Conservation (phyloP, 2,888 invertebrate species). For the Choristoneura rosaceana region DNA sequence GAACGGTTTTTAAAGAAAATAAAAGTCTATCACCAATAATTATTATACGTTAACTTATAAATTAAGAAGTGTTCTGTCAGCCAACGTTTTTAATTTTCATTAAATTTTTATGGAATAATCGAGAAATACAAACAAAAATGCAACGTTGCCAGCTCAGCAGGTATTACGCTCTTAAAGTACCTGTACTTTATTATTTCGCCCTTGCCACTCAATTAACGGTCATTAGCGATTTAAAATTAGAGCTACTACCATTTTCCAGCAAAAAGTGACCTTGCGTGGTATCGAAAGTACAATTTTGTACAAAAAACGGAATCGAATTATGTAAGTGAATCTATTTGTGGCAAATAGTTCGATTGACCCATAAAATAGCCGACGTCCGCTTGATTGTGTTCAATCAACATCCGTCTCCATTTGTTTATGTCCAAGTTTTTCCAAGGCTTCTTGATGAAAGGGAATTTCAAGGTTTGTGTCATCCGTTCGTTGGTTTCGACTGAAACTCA, state of each 20-base stretch:
- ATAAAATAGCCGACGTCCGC: slow-evolving; percentile 24
- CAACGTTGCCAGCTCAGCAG: too few relatives aligned
- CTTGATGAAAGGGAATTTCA: slow-evolving; percentile 11
- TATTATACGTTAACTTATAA: too few relatives aligned
- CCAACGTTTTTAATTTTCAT: too few relatives aligned
- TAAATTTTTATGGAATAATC: too few relatives aligned
- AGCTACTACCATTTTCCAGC: slow-evolving; percentile 5
- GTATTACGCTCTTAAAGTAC: too few relatives aligned
- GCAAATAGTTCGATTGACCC: slow-evolving; percentile 21
- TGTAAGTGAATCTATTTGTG: slow-evolving; percentile 38
- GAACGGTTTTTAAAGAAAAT: too few relatives aligned
- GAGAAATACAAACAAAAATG: too few relatives aligned
- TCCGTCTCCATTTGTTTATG: slow-evolving; percentile 17
- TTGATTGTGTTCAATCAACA: slow-evolving; percentile 25
- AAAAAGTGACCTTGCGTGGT: slow-evolving; percentile 34
- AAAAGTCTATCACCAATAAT: too few relatives aligned
- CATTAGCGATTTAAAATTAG: slow-evolving; percentile 35
- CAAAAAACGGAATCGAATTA: slow-evolving; percentile 35
- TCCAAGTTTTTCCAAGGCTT: slow-evolving; percentile 24
- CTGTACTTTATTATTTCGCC: slow-evolving; percentile 21
- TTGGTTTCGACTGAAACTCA: slow-evolving; percentile 22
- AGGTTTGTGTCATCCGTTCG: slow-evolving; percentile 27
- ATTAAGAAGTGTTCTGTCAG: too few relatives aligned
- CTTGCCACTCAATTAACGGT: slow-evolving; percentile 36
- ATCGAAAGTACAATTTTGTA: slow-evolving; percentile 39